phyloP scores from a whole-genome alignment of 2,113 vertebrate genomes.

The Carollia perspicillata region DNA sequence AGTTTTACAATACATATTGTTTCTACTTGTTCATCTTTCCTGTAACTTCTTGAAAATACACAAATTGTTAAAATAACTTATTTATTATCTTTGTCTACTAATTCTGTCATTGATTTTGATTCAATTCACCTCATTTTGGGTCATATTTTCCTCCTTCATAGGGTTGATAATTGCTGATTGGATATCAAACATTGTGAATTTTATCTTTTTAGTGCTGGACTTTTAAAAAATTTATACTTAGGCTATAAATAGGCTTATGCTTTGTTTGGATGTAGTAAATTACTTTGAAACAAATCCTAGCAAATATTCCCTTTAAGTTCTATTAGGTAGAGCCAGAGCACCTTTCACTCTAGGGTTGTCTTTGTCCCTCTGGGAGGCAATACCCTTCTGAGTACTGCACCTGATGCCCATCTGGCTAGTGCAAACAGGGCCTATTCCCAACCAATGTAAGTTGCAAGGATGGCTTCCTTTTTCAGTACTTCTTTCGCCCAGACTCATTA shows the following conservation, averaged over 20 bases:
- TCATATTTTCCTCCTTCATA: neutral
- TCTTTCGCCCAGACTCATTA: neutral
- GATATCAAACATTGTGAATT: neutral
- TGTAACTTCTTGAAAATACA: neutral
- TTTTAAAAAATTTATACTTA: neutral
- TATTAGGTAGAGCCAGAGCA: neutral
- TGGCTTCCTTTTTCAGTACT: neutral
- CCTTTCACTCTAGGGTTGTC: neutral
- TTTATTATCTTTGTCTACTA: neutral
- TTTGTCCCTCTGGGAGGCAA: neutral
- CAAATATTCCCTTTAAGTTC: neutral
- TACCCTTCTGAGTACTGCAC: neutral
- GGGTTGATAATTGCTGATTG: neutral
- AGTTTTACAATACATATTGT: neutral
- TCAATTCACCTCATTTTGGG: neutral
- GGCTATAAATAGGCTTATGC: neutral
- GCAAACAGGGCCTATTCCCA: neutral
- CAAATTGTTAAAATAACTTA: neutral
- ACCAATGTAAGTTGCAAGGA: neutral
- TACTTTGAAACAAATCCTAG: neutral
- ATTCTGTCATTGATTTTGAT: neutral
- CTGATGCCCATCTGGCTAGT: neutral
- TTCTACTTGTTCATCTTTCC: neutral
- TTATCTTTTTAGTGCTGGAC: neutral
- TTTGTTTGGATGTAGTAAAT: neutral